Percentiles rank a stretch among this genome's conserved stretches.
Evolutionary conservation across 1,140 invertebrate genomes (phyloP).

Genomic region (Zaprionus ghesquierei): DNA sequence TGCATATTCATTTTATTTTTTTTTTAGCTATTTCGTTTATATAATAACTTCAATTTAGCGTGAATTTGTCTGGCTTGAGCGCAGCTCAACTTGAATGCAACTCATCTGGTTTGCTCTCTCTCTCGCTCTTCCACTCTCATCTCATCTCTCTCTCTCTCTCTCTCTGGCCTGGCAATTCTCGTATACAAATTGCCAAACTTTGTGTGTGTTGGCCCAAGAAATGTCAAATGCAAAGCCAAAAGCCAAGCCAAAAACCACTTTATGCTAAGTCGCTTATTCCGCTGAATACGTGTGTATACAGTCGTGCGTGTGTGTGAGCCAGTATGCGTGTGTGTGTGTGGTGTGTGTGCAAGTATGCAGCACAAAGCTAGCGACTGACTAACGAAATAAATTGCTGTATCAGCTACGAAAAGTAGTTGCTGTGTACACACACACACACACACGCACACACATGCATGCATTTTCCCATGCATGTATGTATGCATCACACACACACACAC

Average conservation of each 20-base stretch:
- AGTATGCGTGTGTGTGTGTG: slow-evolving; percentile 10
- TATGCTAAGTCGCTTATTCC: slow-evolving; percentile 50
- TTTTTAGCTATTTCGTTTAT: slow-evolving; percentile 1
- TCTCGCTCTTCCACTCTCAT: background rate
- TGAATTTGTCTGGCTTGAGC: slow-evolving; percentile 31
- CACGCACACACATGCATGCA: background rate
- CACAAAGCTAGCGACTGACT: slow-evolving; percentile 38
- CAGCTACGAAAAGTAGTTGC: slow-evolving; percentile 55
- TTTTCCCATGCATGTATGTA: background rate
- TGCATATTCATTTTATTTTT: background rate
- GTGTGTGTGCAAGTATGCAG: slow-evolving; percentile 30
- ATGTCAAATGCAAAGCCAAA: slow-evolving; percentile 52
- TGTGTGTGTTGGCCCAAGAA: slow-evolving; percentile 50
- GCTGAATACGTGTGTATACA: slow-evolving; percentile 16
- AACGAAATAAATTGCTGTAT: slow-evolving; percentile 69
- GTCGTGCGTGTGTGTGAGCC: background rate
- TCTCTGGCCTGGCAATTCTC: slow-evolving; percentile 16
- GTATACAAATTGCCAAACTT: slow-evolving; percentile 46
- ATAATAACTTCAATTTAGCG: slow-evolving; percentile 34
- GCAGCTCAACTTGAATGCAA: slow-evolving; percentile 5
- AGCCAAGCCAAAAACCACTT: slow-evolving; percentile 53
- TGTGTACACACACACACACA: slow-evolving; percentile 14
- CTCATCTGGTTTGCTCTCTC: background rate
- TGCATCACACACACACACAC: background rate
- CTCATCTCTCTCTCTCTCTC: background rate